Conservation (phyloP, 2,888 invertebrate genomes). For the Sinhomidia bicolor region DNA sequence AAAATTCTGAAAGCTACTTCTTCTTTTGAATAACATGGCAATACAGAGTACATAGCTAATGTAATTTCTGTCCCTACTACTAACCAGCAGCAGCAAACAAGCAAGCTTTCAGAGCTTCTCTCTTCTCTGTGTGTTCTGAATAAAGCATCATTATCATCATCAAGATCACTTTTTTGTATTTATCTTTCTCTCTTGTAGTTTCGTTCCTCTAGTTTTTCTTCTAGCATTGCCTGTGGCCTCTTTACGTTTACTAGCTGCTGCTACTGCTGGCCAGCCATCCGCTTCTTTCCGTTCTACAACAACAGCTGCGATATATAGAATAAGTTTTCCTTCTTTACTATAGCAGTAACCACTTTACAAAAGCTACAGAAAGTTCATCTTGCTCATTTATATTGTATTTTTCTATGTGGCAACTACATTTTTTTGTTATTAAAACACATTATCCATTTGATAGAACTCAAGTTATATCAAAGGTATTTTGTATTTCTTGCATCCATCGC, state of each 20-base stretch:
- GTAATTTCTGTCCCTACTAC: neutral
- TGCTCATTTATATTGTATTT: neutral
- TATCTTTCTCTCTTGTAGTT: neutral
- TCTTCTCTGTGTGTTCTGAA: too few species aligned
- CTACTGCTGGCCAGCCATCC: neutral
- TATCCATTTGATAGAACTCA: neutral
- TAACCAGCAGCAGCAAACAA: neutral
- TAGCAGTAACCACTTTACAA: conserved; percentile 44
- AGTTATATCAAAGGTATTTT: neutral
- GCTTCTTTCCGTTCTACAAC: conserved; percentile 11
- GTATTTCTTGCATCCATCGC: neutral
- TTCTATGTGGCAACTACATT: neutral
- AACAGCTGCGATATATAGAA: conserved; percentile 45
- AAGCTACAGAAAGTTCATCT: conserved; percentile 42
- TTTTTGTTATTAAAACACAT: neutral
- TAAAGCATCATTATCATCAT: neutral
- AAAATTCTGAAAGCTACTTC: neutral
- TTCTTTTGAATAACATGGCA: neutral
- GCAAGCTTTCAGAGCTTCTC: neutral
- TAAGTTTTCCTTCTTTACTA: conserved; percentile 19
- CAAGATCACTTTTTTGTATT: conserved; percentile 24
- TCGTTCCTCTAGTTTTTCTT: neutral
- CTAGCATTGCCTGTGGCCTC: neutral
- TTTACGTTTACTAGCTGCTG: neutral
- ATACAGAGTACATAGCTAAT: neutral